Percentiles rank a stretch among this genome's conserved stretches.
These are phyloP conservation scores for Thereva nobilitata DNA, from an alignment of 2,888 invertebrate genomes.

Conservation along the genomic window DNA sequence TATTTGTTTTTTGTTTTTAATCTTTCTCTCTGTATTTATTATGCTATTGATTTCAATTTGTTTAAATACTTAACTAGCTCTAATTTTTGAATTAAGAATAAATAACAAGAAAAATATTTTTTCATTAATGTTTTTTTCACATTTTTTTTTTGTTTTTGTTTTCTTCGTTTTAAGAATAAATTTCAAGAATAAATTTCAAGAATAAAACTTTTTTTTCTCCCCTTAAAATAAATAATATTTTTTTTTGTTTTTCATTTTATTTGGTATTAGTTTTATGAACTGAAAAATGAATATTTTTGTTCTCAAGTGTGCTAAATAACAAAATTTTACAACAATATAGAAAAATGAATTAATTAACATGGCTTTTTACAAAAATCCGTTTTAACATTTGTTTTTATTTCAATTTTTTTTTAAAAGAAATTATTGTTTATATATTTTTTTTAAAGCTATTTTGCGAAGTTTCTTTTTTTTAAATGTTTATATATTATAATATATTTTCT, in stretches of 20 bases:
- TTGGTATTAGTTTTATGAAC: no score
- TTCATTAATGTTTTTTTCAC: conserved; percentile 21
- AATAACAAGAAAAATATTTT: conserved; percentile 32
- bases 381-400: no score
- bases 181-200: background rate
- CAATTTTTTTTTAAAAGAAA: background rate
- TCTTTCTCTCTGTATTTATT: conserved; percentile 26
- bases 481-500: conserved; percentile 19
- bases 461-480: conserved; percentile 20
- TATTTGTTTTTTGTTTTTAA: conserved; percentile 13
- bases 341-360: no score
- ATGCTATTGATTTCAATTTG: background rate
- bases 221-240: no score
- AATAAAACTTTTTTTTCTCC: no score
- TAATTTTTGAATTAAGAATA: conserved; percentile 30
- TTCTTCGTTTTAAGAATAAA: conserved; percentile 28
- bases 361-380: no score
- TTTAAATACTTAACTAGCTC: conserved; percentile 32
- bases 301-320: no score
- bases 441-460: conserved; percentile 33
- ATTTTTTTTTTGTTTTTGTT: conserved; percentile 25
- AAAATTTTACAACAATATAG: no score
- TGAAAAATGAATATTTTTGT: no score
- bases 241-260: no score
- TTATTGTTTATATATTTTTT: conserved; percentile 19